Evolutionary conservation across 2,113 vertebrate species (phyloP).

Genomic region (Felis catus): DNA sequence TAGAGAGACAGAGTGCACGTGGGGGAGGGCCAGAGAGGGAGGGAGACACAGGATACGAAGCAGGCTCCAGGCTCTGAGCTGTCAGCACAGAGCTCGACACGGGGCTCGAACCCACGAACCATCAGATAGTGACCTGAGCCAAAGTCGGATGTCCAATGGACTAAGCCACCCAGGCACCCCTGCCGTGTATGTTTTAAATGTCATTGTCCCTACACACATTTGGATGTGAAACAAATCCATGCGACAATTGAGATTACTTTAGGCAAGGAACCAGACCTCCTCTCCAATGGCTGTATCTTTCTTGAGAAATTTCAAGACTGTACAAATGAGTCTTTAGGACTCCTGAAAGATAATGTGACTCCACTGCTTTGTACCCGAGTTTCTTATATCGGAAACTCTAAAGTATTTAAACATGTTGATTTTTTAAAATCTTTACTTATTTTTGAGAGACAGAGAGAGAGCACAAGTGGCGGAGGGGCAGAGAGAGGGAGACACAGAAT

Average conservation of each 20-base stretch:
- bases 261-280: background rate
- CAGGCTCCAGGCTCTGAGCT: too few relatives aligned
- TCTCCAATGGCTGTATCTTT: background rate
- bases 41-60: too few relatives aligned
- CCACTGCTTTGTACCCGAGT: background rate
- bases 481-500: too few relatives aligned
- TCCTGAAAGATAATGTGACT: background rate
- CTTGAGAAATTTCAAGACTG: slow-evolving; percentile 56
- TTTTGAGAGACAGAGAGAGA: too few relatives aligned
- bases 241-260: background rate
- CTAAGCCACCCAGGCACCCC: too few relatives aligned
- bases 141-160: too few relatives aligned
- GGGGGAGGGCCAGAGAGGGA: too few relatives aligned
- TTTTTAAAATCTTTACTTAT: background rate
- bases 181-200: background rate
- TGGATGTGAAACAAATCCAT: background rate
- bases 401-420: background rate
- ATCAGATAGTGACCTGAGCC: too few relatives aligned
- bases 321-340: background rate
- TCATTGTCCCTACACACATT: background rate
- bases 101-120: too few relatives aligned
- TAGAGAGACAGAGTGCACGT: too few relatives aligned
- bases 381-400: background rate
- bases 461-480: too few relatives aligned
- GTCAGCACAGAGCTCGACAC: too few relatives aligned